Evolutionary conservation across 37 sponge, comb jelly and placozoan species (phyloP), one percentile per base, ranked within the genome.

Genomic region (Petrosia ficiformis): DNA sequence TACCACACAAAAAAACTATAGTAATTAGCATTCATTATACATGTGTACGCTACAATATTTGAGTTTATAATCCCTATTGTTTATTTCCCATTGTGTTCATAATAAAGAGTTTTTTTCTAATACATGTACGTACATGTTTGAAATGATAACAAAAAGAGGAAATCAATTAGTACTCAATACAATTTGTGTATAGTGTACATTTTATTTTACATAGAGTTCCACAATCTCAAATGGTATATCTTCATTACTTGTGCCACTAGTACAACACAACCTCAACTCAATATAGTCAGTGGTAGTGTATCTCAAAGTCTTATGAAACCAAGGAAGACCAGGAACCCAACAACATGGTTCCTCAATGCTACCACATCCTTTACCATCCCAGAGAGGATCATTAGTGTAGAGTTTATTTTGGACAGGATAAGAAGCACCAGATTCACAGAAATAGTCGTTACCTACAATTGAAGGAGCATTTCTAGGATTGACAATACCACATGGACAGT

Each of bases 361-460:
- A 5, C 66, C 67, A 73, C 74, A 73, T 6, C 79, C 68, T 26
- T 40, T 40, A 39, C 86, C 86, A 69, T 67, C 68, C 86, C 80
- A 85, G 37, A 85, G 68, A 32, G 86, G 86, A 57, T 76, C 54
- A 48, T 59, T 42, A 33, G 39, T 8, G 31, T 67, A 75, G 8
- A 48, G 14, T 48, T 8, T 48, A 11, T 24, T 26, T 26, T n/a
- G 6, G 28, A 29, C 28, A 26, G 22, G 5, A 11, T n/a, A n/a
- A 29, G 11, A 29, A 26, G 5, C 26, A 61, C 63, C 63, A 61
- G 63, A 8, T 61, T 61, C 63, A 61, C 63, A 61, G 26, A n/a
- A 61, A 61, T 61, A 61, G 28, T 61, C 25, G n/a, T 8, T n/a
- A n/a, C 63, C 63, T 26, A 61, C 63, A 61, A n/a, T 6, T 61